Conservation (phyloP, 2,888 invertebrate species). For the Morpho deidamia region DNA sequence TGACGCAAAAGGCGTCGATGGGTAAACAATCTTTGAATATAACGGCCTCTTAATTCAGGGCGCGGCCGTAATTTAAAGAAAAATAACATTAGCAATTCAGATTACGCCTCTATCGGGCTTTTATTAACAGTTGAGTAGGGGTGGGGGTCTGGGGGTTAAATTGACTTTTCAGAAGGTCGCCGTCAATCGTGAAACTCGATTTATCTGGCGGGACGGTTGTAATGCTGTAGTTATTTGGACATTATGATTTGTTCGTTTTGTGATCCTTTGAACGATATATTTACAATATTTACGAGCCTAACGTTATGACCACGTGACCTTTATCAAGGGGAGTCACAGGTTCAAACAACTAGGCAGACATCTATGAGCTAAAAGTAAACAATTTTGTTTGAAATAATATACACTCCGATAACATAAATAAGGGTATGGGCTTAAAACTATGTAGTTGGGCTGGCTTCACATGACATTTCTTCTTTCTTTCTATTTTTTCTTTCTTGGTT, state of each 20-base stretch:
- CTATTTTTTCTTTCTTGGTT: too few species aligned
- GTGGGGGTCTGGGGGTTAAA: conserved; percentile 44
- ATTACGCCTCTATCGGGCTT: conserved; percentile 58
- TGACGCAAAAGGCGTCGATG: conserved; percentile 45
- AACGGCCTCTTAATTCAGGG: conserved; percentile 61
- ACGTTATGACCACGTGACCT: too few species aligned
- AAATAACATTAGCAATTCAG: conserved; percentile 77
- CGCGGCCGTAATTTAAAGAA: conserved; percentile 70
- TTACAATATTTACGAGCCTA: too few species aligned
- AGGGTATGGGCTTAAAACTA: too few species aligned
- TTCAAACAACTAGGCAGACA: too few species aligned
- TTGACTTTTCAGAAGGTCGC: conserved; percentile 57
- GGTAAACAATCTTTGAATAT: conserved; percentile 63
- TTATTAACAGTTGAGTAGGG: conserved; percentile 70
- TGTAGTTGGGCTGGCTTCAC: too few species aligned
- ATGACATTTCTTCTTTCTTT: too few species aligned
- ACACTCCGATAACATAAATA: too few species aligned
- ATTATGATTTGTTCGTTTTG: not conserved
- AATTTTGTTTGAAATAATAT: too few species aligned
- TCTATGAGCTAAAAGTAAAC: too few species aligned
- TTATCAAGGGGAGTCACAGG: too few species aligned
- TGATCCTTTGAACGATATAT: not conserved
- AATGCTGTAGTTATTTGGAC: conserved; percentile 32
- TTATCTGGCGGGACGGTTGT: conserved; percentile 43
- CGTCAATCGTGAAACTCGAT: conserved; percentile 42